Evolutionary conservation across 2,113 vertebrate species (phyloP), one percentile per base, ranked within the genome.

Genomic region (Gymnarchus niloticus): DNA sequence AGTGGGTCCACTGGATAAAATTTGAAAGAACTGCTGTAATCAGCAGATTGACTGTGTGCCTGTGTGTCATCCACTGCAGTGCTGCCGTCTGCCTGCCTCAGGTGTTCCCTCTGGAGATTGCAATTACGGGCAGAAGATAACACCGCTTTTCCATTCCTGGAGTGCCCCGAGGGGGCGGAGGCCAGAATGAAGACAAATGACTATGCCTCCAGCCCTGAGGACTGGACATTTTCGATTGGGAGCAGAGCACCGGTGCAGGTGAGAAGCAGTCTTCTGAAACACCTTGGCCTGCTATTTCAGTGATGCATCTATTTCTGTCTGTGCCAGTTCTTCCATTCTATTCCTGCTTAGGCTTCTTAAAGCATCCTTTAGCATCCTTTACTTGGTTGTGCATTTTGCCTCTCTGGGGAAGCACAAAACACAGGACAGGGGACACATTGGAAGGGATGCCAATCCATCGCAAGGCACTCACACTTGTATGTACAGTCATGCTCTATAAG

Each of bases 111-210:
- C 83, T 41, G 65, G 84, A 44, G 69, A 77, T 48, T 23, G 69
- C 33, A 77, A 77, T 37, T 52, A 77, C 49, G 78, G 44, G 65
- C 69, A 9, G 19, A 19, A 85, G 84, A 56, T 85, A 21, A 73
- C 73, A 19, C 69, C 56, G 49, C n/a, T 44, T 52, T 56, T 57
- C 57, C 37, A 80, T 78, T 80, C 52, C 69, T 41, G 28, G 33
- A 77, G 65, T 73, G 48, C 51, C 49, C 25, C 37, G 49, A 37
- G 83, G 41, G 49, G 56, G 82, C 8, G 56, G 44, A 59, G 56
- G 48, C 49, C 17, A 37, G 48, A 37, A 83, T 41, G 57, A 83
- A 83, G 82, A 83, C 82, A 83, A 83, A 83, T 83, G 56, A 83
- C 37, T 59, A 23, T 56, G 37, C 37, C 82, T 83, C 23, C 54